phyloP scores from a whole-genome alignment of 2,113 vertebrate species.

The Lipophrys pholis region DNA sequence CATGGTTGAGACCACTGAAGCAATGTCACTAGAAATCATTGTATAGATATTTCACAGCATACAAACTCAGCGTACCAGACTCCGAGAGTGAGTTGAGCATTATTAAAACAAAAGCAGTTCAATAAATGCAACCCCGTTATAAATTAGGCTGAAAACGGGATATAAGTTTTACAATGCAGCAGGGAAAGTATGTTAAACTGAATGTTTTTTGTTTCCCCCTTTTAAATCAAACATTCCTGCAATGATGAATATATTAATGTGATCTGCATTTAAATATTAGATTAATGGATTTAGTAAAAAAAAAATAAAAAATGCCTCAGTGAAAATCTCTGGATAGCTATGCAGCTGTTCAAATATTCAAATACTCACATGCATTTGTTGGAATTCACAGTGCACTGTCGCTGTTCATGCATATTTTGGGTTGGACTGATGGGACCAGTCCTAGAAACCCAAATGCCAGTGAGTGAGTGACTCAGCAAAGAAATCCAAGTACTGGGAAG shows the following conservation, averaged over 20 bases:
- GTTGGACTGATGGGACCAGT: no score
- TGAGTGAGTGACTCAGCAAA: no score
- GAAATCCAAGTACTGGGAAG: no score
- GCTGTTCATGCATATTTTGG: constrained; percentile 19
- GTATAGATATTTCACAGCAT: background rate
- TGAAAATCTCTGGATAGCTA: background rate
- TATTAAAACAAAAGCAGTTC: background rate
- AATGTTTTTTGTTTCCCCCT: no score
- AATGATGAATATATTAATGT: background rate
- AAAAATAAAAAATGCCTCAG: background rate
- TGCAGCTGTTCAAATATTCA: background rate
- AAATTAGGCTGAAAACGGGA: background rate
- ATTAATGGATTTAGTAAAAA: background rate
- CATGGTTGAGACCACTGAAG: constrained; percentile 4
- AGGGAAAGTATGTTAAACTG: background rate
- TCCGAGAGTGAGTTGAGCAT: background rate
- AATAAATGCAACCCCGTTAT: background rate
- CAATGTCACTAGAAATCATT: constrained; percentile 8
- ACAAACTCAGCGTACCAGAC: background rate
- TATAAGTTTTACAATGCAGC: background rate
- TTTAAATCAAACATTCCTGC: background rate
- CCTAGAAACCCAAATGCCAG: no score
- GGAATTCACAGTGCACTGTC: background rate
- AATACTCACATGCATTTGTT: background rate
- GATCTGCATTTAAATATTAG: background rate